These are phyloP conservation scores for Tridacna crocea DNA, from an alignment of 2,888 invertebrate species.

Conservation along the genomic window DNA sequence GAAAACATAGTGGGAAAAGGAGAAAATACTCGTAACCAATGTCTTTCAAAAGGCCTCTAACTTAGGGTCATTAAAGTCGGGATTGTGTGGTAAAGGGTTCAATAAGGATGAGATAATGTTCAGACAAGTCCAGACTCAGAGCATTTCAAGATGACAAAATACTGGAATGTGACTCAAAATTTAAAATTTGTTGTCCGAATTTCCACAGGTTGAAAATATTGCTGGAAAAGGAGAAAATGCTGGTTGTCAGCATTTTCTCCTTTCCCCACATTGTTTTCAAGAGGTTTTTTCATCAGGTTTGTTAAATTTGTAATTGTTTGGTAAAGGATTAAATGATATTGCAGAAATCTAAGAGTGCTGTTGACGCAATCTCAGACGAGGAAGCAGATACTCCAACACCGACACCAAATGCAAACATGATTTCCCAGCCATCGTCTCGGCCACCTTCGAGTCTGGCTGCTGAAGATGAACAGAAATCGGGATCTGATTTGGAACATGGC, in stretches of 20 bases:
- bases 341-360: slow-evolving; percentile 47
- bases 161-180: too few species aligned
- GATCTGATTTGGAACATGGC: slow-evolving; percentile 55
- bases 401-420: slow-evolving; percentile 41
- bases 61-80: too few species aligned
- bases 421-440: slow-evolving; percentile 31
- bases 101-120: too few species aligned
- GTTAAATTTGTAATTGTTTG: too few species aligned
- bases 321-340: not conserved
- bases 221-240: not conserved
- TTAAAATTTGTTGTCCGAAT: too few species aligned
- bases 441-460: slow-evolving; percentile 52
- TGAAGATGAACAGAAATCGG: slow-evolving; percentile 64
- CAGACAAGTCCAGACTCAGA: too few species aligned
- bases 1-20: too few species aligned
- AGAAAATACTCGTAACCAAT: too few species aligned
- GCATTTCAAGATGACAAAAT: too few species aligned
- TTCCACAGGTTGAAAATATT: too few species aligned
- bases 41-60: too few species aligned
- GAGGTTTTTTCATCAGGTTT: not conserved
- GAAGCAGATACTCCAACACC: slow-evolving; percentile 63
- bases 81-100: too few species aligned
- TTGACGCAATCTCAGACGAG: slow-evolving; percentile 78
- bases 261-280: slow-evolving; percentile 3
- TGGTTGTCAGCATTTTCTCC: not conserved